These are phyloP conservation scores for Holothuria glaberrima DNA, from an alignment of 35 echinoderm and acorn worm genomes.

Conservation along the genomic window DNA sequence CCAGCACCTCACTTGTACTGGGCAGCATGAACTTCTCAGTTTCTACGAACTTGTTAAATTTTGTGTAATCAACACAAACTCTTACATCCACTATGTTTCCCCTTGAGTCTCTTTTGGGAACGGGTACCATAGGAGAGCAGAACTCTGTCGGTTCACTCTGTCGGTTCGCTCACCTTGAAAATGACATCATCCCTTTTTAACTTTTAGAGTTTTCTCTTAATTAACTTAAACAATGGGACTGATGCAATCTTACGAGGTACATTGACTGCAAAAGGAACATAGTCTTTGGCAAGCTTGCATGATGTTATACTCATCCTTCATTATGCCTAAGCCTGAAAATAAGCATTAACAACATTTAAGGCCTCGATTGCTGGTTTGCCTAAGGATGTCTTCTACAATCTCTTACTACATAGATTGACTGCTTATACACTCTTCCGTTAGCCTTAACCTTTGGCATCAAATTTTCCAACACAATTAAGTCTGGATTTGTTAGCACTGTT, in stretches of 20 bases:
- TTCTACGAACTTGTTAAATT: conserved; percentile 53
- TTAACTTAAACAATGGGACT: conserved; percentile 20
- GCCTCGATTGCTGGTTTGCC: conserved; percentile 41
- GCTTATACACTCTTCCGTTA: background rate
- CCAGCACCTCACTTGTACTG: conserved; percentile 4
- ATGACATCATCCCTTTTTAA: conserved; percentile 16
- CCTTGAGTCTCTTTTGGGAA: conserved; percentile 13
- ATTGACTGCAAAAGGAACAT: conserved; percentile 28
- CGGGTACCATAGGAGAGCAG: conserved; percentile 38
- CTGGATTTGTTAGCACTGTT: conserved; percentile 20
- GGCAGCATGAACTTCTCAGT: conserved; percentile 51
- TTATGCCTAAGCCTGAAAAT: conserved; percentile 42
- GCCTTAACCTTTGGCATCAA: background rate
- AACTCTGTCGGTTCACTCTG: conserved; percentile 41
- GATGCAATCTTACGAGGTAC: conserved; percentile 24
- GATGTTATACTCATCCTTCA: conserved; percentile 28
- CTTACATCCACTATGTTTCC: conserved; percentile 34
- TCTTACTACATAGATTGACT: conserved; percentile 31
- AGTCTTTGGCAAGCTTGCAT: conserved; percentile 20
- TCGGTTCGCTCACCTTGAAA: conserved; percentile 32
- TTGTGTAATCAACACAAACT: conserved; percentile 56
- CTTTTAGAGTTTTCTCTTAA: conserved; percentile 35
- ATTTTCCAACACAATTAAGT: conserved; percentile 30
- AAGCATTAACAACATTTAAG: conserved; percentile 24
- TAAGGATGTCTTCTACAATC: background rate